Base-by-base conservation (phyloP, 1,140 invertebrate species). In the Bombus waltoni region DNA sequence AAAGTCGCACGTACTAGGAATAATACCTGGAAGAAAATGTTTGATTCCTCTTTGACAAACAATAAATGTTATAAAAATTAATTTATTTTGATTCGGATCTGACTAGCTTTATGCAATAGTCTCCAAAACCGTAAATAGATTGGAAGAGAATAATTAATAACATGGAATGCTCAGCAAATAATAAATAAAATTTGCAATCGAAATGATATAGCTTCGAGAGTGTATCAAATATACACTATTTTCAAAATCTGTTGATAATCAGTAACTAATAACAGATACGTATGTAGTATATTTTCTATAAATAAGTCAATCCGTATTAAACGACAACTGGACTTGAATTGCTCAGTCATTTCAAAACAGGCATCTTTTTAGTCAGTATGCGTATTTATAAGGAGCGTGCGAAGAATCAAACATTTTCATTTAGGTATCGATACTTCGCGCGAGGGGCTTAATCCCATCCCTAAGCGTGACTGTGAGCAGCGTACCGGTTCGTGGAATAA, bases 401-500 rank as follows among this genome's bases (percentile, higher is more conserved):
- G 59, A 62, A 71, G 83, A 85, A 85, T 85, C 83, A 85, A 85
- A 85, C 83, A 85, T 85, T 85, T 80, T 85, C 83, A 44, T 80
- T 57, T 79, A 85, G 57, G 53, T 85, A 85, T 80, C 77, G 68
- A 72, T 80, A 85, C 53, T 79, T 80, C 66, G 76, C 83, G 83
- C 83, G 42, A 65, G 68, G 76, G 83, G 76, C 83, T 85, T 80
- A 57, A 85, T 72, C 83, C 68, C 42, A 85, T 80, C 57, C 76
- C 68, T 80, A 85, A 81, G 71, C 83, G 71, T 90, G 84, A 90
- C 88, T 83, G 88, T 88, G 91, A 91, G 87, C 88, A 91, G 84
- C 81, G 86, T 92, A 89, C 71, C 90, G 88, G 78, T 88, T 91
- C 90, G 87, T 88, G 92, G 93, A 87, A 92, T 88, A 86, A 87